A percentile compares a stretch with the other conserved stretches of the same genome.
phyloP scores from a whole-genome alignment of 2,888 invertebrate genomes.

The Metallyticus violacea region DNA sequence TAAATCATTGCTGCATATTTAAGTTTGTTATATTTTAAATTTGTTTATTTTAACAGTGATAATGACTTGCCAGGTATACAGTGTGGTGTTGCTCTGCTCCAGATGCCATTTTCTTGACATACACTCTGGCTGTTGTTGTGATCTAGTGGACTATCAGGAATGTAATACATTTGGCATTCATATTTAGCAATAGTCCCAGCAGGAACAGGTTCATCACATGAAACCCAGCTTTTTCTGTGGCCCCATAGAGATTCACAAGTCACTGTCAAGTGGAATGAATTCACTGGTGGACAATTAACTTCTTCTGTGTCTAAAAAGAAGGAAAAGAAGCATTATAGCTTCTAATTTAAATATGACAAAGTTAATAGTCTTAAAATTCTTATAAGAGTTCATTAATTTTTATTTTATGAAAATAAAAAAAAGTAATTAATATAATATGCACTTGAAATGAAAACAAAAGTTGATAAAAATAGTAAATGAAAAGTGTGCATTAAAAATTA shows the following conservation, averaged over 20 bases:
- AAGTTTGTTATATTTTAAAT: too few species aligned
- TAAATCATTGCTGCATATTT: too few species aligned
- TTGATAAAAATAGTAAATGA: too few species aligned
- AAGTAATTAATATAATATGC: too few species aligned
- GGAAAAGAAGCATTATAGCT: background rate
- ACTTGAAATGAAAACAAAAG: too few species aligned
- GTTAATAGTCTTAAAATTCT: background rate
- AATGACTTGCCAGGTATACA: constrained; percentile 43
- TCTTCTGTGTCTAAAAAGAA: constrained; percentile 29
- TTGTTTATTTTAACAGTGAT: background rate
- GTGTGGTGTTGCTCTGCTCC: constrained; percentile 45
- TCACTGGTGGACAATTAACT: constrained; percentile 37
- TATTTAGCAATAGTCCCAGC: constrained; percentile 43
- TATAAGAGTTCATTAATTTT: too few species aligned
- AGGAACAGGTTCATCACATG: constrained; percentile 42
- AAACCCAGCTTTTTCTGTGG: constrained; percentile 40
- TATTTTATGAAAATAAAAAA: too few species aligned
- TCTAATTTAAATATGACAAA: background rate
- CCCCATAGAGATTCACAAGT: constrained; percentile 42
- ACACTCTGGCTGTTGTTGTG: constrained; percentile 38
- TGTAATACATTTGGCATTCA: constrained; percentile 45
- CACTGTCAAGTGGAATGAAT: constrained; percentile 35
- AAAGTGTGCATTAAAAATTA: too few species aligned
- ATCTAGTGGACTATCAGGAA: constrained; percentile 38
- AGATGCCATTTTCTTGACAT: constrained; percentile 47